These are phyloP conservation scores for Patiria pectinifera DNA, from an alignment of 53 echinoderm and acorn worm genomes.

Conservation along the genomic window DNA sequence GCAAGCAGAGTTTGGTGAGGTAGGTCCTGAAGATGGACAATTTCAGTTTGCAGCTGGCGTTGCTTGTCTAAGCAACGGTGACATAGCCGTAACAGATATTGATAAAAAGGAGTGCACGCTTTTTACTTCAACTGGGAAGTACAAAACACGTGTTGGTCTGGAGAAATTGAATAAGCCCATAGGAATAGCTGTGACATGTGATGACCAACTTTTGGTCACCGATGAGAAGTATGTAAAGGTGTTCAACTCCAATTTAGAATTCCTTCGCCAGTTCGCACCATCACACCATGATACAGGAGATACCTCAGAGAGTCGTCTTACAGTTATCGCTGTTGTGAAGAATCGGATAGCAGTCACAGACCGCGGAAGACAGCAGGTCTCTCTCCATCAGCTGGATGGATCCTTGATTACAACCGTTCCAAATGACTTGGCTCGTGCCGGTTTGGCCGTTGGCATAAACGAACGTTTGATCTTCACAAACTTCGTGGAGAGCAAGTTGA, in stretches of 20 bases:
- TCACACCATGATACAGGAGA: background rate
- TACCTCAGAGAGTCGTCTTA: background rate
- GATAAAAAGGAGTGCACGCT: background rate
- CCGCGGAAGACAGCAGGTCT: background rate
- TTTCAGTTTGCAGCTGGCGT: background rate
- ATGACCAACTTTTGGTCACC: constrained; percentile 13
- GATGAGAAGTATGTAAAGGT: background rate
- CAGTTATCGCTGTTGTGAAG: background rate
- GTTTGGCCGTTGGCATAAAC: background rate
- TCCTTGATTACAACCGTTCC: background rate
- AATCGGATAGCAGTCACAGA: background rate
- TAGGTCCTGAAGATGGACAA: background rate
- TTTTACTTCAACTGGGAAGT: background rate
- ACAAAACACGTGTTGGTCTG: background rate
- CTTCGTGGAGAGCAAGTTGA: background rate
- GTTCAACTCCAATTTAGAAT: background rate
- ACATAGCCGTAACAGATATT: background rate
- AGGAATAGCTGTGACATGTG: background rate
- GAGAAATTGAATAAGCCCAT: background rate
- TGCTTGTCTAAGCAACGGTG: constrained; percentile 21
- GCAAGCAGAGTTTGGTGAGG: constrained; percentile 3
- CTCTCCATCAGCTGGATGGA: constrained; percentile 20
- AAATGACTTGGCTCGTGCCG: background rate
- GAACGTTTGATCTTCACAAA: constrained; percentile 5
- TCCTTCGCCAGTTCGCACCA: constrained; percentile 14